Percentiles rank a stretch among this genome's conserved stretches.
phyloP scores from a whole-genome alignment of 2,113 vertebrate genomes.

The Gopherus flavomarginatus region DNA sequence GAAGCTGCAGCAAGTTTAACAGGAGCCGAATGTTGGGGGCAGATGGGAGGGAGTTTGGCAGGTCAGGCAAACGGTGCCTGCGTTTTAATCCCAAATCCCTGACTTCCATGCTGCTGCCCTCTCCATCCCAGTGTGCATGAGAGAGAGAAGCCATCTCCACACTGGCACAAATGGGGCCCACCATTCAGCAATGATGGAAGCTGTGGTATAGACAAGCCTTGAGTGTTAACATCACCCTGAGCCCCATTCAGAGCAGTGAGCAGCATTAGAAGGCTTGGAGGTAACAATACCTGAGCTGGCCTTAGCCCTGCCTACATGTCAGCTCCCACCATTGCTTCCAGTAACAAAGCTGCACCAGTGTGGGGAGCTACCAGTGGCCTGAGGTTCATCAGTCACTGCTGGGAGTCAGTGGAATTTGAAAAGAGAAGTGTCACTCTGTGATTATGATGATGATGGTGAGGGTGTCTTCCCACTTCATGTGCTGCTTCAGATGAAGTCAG shows the following conservation, averaged over 20 bases:
- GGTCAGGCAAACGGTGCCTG: neutral
- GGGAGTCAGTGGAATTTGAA: neutral
- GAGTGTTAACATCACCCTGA: neutral
- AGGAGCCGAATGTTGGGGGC: conserved; percentile 14
- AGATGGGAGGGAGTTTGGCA: neutral
- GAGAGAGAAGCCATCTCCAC: neutral
- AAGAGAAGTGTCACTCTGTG: neutral
- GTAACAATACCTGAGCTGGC: conserved; percentile 16
- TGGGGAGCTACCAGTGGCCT: neutral
- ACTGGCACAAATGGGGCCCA: neutral
- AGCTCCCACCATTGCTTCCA: conserved; percentile 16
- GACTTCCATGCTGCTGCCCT: neutral
- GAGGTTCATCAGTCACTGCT: neutral
- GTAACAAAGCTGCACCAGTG: neutral
- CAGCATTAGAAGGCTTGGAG: neutral
- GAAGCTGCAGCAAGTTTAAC: conserved; percentile 50
- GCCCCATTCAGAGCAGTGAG: neutral
- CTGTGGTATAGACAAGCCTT: neutral
- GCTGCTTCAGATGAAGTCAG: accelerated
- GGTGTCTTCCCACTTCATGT: accelerated
- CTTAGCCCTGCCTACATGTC: conserved; percentile 15
- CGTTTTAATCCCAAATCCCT: neutral
- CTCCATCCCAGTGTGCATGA: neutral
- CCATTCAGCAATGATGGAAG: neutral
- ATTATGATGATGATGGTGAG: neutral